Percentiles rank a stretch among this genome's conserved stretches.
These are phyloP conservation scores for Euphysa ruthae DNA, from an alignment of 30 jellyfish, hydroid and myxozoan genomes.

Conservation along the genomic window DNA sequence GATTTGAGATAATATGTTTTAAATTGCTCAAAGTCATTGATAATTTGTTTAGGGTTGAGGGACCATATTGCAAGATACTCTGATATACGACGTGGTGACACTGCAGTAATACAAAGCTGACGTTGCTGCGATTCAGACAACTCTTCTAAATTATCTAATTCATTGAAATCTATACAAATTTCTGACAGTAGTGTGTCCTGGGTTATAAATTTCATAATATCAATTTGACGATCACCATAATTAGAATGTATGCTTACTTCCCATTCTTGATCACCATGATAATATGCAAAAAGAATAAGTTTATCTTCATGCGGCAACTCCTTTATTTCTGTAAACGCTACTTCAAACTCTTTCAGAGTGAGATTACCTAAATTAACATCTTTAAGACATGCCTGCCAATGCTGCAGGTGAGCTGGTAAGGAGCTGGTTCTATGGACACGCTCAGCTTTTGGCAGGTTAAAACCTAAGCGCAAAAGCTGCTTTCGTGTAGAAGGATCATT, in stretches of 20 bases:
- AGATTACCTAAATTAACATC: neutral
- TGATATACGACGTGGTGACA: neutral
- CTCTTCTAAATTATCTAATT: neutral
- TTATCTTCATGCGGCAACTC: neutral
- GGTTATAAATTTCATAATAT: neutral
- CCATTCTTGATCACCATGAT: slow-evolving; percentile 36
- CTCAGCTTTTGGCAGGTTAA: slow-evolving; percentile 16
- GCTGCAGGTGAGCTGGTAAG: slow-evolving; percentile 11
- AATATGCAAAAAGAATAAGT: slow-evolving; percentile 13
- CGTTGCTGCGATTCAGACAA: neutral
- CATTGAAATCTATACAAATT: neutral
- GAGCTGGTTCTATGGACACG: neutral
- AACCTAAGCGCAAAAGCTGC: neutral
- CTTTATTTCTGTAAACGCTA: slow-evolving; percentile 22
- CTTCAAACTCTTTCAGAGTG: slow-evolving; percentile 9
- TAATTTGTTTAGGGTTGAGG: neutral
- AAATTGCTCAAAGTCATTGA: slow-evolving; percentile 3
- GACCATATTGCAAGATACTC: neutral
- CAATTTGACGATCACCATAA: neutral
- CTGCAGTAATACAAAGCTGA: neutral
- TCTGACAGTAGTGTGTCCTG: no score
- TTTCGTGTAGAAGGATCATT: slow-evolving; percentile 13
- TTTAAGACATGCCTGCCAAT: slow-evolving; percentile 11
- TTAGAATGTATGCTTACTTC: slow-evolving; percentile 14
- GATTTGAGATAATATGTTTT: neutral